Evolutionary conservation across 1,140 invertebrate genomes (phyloP), one percentile per base, ranked within the genome.

Genomic region (Littorina saxatilis): DNA sequence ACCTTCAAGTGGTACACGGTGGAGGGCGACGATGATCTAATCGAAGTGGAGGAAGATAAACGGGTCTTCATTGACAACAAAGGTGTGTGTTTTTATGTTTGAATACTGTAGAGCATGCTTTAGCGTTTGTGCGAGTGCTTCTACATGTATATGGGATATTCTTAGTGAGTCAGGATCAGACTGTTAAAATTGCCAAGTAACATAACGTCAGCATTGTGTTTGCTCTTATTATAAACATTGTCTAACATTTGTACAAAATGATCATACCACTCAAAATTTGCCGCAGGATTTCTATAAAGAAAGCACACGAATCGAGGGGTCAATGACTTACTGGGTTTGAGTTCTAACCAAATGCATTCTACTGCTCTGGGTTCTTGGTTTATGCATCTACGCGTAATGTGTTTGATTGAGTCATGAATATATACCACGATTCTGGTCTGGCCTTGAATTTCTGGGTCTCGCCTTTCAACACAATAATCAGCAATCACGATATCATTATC

Each of bases 1-100:
- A 15, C 3, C 23, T 79, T 79, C 76, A 79, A 79, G 37, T 79
- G 76, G 76, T 79, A 79, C 76, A 27, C 66, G 5, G 3, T n/a
- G n/a, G 23, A 1, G 2, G 58, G 23, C 35, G 23, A 37, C 0
- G 27, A 5, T 7, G 50, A 27, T 27, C 32, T 27, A 20, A n/a
- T 5, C 4, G 76, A 79, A 40, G n/a, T 79, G 11, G 23, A 20
- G 4, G 13, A 17, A 13, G 76, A 79, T 27, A 11, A 39, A 20
- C 13, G 76, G 1, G 13, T 15, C 15, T 63, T 79, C 58, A 79
- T 79, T 63, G 76, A 79, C 37, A 27, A 11, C 20, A 27, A 39
- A 39, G 76, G 76, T 79, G 27, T 37, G 55, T 39, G 13, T 5
- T 20, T 55, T 17, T 50, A 39, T 5, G 15, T 35, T 35, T 70